Evolutionary conservation across 2,888 invertebrate genomes (phyloP), one percentile per base, ranked within the genome.

Genomic region (Endomychus coccineus): DNA sequence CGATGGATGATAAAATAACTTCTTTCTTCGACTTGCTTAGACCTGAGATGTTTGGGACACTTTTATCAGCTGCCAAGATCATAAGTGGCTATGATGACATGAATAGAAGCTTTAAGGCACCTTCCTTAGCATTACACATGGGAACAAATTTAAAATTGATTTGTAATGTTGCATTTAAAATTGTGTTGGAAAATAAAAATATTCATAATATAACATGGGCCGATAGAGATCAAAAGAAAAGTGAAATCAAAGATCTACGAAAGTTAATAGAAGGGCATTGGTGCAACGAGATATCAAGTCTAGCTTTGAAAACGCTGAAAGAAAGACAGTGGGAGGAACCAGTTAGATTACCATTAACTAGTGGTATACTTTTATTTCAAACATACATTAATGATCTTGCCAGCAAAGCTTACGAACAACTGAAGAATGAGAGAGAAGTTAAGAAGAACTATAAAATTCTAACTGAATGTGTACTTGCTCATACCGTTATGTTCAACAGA

Each of bases 261-360:
- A 12, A 23, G 13, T 23, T 42, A 14, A 40, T 54, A 16, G 40
- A 38, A 16, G 41, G 31, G 5, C 49, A 50, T 30, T 52, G 52
- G 52, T 48, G 44, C 23, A 47, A 27, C 10, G 50, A 54, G 38
- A 14, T 51, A 13, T 45, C 49, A 1, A 51, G 50, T 33, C 31
- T 52, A 27, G 54, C 52, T 3, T 34, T 44, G 10, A 52, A 54
- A 39, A 32, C 24, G 19, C 34, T 52, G 3, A 48, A 49, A 17
- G 51, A 52, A 30, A 46, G 34, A 24, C 39, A 43, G 5, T 47
- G 44, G 43, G 34, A 46, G 31, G 50, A 43, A 29, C 44, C 47
- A 10, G 15, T 22, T 15, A 10, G 32, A 16, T 27, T 53, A 28
- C 52, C 49, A 10, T 29, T 49, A 16, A 42, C 47, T 9, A 33